Evolutionary conservation across 1,140 invertebrate genomes (phyloP).

Genomic region (Danaus plexippus): DNA sequence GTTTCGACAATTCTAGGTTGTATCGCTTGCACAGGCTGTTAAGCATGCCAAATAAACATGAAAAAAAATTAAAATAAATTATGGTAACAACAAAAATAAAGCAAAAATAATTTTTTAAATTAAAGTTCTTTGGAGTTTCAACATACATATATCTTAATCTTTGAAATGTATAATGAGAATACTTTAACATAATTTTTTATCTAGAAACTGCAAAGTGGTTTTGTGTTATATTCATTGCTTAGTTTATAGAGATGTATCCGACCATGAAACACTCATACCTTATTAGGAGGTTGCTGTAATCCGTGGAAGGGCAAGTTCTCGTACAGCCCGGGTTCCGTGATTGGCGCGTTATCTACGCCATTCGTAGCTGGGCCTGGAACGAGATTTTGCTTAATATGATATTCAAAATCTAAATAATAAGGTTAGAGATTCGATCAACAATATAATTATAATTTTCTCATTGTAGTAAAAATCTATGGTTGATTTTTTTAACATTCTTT

Average conservation of each 20-base stretch:
- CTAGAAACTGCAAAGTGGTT: too few relatives aligned
- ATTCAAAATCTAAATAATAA: background rate
- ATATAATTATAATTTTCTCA: too few relatives aligned
- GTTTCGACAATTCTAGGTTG: conserved; percentile 64
- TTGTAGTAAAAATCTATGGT: too few relatives aligned
- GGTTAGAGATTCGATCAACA: background rate
- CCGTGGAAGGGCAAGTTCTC: conserved; percentile 95
- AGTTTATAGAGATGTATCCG: background rate
- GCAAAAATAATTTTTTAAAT: conserved; percentile 9
- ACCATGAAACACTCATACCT: conserved; percentile 73
- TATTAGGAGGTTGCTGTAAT: conserved; percentile 90
- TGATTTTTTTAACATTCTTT: too few relatives aligned
- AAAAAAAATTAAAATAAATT: conserved; percentile 55
- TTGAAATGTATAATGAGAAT: conserved; percentile 10
- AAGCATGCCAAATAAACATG: conserved; percentile 56
- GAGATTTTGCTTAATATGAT: conserved; percentile 1
- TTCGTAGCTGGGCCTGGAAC: conserved; percentile 57
- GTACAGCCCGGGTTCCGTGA: conserved; percentile 82
- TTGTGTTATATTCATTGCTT: too few relatives aligned
- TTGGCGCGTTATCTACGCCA: conserved; percentile 69
- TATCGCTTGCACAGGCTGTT: conserved; percentile 67
- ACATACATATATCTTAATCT: background rate
- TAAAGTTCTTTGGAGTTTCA: background rate
- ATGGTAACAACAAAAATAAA: conserved; percentile 25
- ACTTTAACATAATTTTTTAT: background rate